phyloP scores from a whole-genome alignment of 2,113 vertebrate genomes.

The Micromys minutus region DNA sequence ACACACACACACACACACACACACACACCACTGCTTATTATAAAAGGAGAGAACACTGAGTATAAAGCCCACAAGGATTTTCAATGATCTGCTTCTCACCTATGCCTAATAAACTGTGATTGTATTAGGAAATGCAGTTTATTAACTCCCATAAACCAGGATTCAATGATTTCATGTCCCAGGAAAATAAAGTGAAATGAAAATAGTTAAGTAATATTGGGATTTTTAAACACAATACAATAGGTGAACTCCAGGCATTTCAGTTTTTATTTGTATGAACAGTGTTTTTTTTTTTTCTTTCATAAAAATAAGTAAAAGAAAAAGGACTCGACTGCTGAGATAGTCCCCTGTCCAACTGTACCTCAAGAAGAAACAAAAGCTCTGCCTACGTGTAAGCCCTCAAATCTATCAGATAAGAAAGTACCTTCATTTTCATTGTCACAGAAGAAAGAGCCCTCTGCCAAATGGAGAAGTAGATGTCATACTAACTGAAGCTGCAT shows the following conservation, averaged over 20 bases:
- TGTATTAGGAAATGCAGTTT: constrained; percentile 58
- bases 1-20: neutral
- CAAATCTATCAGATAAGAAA: constrained; percentile 63
- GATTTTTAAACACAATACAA: constrained; percentile 41
- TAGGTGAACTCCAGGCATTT: constrained; percentile 44
- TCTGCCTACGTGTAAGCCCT: constrained; percentile 51
- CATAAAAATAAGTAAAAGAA: constrained; percentile 57
- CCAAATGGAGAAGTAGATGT: constrained; percentile 58
- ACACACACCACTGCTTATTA: neutral
- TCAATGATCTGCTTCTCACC: constrained; percentile 48
- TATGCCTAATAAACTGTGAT: constrained; percentile 55
- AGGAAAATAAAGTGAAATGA: constrained; percentile 65
- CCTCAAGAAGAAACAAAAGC: constrained; percentile 51
- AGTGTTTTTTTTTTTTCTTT: constrained; percentile 3
- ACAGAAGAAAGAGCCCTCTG: constrained; percentile 47
- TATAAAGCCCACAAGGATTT: neutral
- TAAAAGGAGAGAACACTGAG: constrained; percentile 38
- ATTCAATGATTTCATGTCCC: constrained; percentile 34
- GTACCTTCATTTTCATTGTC: constrained; percentile 61
- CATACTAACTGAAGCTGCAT: constrained; percentile 44
- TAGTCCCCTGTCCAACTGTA: constrained; percentile 46
- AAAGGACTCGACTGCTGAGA: constrained; percentile 15
- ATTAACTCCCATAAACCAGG: constrained; percentile 31
- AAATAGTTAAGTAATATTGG: constrained; percentile 49
- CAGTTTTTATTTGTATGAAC: constrained; percentile 62